phyloP scores from a whole-genome alignment of 2,113 vertebrate species.

The Carettochelys insculpta region DNA sequence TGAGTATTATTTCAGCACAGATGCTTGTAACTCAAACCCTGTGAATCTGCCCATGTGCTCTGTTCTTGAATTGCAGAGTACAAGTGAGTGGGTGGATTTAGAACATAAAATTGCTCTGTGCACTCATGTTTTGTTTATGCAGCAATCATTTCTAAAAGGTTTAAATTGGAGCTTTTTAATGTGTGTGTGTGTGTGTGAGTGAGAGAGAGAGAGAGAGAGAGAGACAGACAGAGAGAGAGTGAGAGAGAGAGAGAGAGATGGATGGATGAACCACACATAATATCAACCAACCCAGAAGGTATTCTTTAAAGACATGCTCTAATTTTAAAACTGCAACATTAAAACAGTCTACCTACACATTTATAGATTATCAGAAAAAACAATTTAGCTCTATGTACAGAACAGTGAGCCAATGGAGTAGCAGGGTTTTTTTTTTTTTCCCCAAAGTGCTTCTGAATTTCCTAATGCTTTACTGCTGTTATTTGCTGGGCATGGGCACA shows the following conservation, averaged over 20 bases:
- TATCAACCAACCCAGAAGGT: neutral
- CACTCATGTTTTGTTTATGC: constrained; percentile 76
- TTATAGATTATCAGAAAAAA: constrained; percentile 42
- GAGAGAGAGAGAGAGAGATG: no score
- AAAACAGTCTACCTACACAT: constrained; percentile 16
- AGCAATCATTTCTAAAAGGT: constrained; percentile 70
- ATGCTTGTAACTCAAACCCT: constrained; percentile 69
- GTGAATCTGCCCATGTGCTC: constrained; percentile 76
- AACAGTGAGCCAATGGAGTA: neutral
- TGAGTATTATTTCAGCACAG: constrained; percentile 68
- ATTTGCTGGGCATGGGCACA: neutral
- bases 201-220: neutral
- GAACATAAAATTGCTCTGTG: constrained; percentile 79
- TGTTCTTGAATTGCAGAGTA: constrained; percentile 76
- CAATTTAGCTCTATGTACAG: neutral
- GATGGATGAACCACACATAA: neutral
- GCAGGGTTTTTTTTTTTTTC: no score
- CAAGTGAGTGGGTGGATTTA: constrained; percentile 77
- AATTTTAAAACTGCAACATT: neutral
- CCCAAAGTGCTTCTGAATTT: constrained; percentile 6
- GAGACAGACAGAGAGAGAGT: neutral
- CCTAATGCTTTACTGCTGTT: neutral
- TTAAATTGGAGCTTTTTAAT: constrained; percentile 65
- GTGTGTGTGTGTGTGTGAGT: constrained; percentile 42
- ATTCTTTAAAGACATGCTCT: constrained; percentile 40